These are phyloP conservation scores for Alauda arvensis DNA, from an alignment of 2,797 vertebrate species.

Conservation along the genomic window DNA sequence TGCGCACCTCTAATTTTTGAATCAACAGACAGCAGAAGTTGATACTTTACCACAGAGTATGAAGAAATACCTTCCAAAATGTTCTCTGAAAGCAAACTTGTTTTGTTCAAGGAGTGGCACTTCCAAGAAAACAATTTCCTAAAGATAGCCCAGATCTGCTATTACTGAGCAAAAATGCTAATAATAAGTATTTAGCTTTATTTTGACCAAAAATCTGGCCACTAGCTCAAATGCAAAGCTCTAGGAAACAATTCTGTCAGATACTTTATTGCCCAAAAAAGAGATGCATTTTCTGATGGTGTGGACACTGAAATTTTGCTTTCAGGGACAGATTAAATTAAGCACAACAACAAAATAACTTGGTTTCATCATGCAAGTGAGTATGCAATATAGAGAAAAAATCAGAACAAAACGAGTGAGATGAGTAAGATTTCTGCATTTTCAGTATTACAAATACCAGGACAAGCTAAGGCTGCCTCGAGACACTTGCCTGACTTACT, in stretches of 20 bases:
- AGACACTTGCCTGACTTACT: background rate
- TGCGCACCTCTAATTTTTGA: constrained; percentile 78
- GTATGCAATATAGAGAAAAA: background rate
- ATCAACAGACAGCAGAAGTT: constrained; percentile 70
- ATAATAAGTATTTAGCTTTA: background rate
- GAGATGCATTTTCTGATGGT: background rate
- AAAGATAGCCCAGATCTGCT: background rate
- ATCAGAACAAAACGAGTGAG: background rate
- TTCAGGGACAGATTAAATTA: background rate
- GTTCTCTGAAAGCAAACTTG: background rate
- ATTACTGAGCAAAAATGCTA: background rate
- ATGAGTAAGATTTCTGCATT: background rate
- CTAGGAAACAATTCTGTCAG: background rate
- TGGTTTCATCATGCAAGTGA: background rate
- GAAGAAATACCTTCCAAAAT: constrained; percentile 55
- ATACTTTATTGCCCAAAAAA: background rate
- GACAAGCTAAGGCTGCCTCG: background rate
- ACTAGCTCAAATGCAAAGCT: background rate
- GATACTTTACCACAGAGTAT: constrained; percentile 69
- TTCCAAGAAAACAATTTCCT: background rate
- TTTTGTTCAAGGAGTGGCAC: background rate
- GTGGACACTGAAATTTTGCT: background rate
- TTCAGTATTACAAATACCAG: background rate
- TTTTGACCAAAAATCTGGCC: background rate
- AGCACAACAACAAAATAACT: background rate